These are phyloP conservation scores for Himalopsyche phryganea DNA, from an alignment of 1,140 invertebrate genomes.

Conservation along the genomic window DNA sequence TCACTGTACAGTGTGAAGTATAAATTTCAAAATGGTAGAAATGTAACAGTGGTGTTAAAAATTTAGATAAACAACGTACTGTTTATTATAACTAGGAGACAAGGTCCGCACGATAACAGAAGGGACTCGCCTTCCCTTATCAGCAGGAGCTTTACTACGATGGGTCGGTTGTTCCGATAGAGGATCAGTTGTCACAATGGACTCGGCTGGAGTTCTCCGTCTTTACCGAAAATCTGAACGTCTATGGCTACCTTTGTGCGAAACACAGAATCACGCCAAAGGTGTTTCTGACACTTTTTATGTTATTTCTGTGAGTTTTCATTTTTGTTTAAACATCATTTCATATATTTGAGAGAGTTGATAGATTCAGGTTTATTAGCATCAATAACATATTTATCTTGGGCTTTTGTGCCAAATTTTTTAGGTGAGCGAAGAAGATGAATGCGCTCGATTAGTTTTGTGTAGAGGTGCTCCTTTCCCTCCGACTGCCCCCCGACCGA, in stretches of 20 bases:
- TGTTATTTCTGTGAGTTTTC: conserved; percentile 45
- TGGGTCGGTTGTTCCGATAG: conserved; percentile 85
- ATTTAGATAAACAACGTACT: no score
- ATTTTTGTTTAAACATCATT: neutral
- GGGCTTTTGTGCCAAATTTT: no score
- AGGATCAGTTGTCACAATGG: conserved; percentile 66
- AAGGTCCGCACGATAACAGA: neutral
- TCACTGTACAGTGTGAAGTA: no score
- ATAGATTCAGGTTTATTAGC: no score
- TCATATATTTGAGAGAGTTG: no score
- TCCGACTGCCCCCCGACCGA: conserved; percentile 78
- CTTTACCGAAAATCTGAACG: conserved; percentile 61
- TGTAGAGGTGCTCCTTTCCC: conserved; percentile 89
- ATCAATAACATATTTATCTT: no score
- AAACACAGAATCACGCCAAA: conserved; percentile 65
- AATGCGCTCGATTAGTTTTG: conserved; percentile 74
- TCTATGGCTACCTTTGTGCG: conserved; percentile 76
- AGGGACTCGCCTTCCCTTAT: conserved; percentile 61
- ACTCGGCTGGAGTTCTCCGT: conserved; percentile 65
- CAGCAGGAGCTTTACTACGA: conserved; percentile 62
- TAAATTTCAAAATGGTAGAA: no score
- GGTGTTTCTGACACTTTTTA: conserved; percentile 46
- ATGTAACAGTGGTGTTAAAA: no score
- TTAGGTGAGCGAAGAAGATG: conserved; percentile 77
- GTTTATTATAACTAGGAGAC: no score